These are phyloP conservation scores for Anarrhichthys ocellatus DNA, from an alignment of 2,113 vertebrate genomes.

Conservation along the genomic window DNA sequence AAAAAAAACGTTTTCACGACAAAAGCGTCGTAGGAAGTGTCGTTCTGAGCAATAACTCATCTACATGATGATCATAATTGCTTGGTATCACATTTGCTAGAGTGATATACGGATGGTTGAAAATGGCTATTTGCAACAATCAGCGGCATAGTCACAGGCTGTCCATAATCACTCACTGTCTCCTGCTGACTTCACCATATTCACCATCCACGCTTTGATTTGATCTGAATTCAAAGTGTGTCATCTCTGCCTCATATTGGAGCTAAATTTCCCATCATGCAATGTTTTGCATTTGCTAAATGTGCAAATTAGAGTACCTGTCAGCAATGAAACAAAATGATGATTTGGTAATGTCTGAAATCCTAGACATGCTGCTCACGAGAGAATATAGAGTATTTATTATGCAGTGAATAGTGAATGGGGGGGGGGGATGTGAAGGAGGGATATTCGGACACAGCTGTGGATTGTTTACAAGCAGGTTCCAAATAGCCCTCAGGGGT, in stretches of 20 bases:
- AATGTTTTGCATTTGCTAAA: not conserved
- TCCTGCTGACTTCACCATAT: not conserved
- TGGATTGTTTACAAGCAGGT: constrained; percentile 9
- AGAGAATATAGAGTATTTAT: not conserved
- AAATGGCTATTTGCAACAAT: not conserved
- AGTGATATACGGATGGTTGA: not conserved
- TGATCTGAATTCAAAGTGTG: not conserved
- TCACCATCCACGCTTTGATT: not conserved
- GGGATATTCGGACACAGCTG: constrained; percentile 2
- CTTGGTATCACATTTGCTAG: not conserved
- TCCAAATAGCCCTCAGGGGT: constrained; percentile 1
- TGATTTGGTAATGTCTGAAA: not conserved
- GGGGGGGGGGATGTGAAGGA: not conserved
- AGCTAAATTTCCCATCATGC: not conserved
- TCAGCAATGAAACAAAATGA: not conserved
- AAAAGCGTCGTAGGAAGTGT: not conserved
- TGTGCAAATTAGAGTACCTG: not conserved
- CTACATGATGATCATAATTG: not conserved
- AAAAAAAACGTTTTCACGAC: not conserved
- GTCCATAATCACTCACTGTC: not conserved
- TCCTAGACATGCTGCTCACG: not conserved
- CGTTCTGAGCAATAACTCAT: not conserved
- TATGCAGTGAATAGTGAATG: not conserved
- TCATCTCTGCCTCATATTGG: not conserved
- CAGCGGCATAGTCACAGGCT: not conserved